These are phyloP conservation scores for Drosophila tristis DNA, from an alignment of 1,140 invertebrate species.

Conservation along the genomic window DNA sequence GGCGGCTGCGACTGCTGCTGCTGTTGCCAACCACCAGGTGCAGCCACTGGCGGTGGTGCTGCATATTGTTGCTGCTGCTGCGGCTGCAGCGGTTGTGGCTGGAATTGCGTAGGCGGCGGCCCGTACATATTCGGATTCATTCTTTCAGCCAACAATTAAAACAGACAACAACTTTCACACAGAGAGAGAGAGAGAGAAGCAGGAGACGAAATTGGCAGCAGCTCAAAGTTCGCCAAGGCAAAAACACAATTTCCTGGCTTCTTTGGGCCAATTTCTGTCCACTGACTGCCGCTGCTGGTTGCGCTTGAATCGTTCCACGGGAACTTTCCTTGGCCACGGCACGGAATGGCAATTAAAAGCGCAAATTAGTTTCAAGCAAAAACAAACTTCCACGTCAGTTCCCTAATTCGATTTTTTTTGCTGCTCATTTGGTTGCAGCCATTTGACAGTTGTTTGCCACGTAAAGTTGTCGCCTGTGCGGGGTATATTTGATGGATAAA, in stretches of 20 bases:
- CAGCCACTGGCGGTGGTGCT: constrained; percentile 43
- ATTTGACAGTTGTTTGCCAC: constrained; percentile 71
- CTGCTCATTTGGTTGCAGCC: constrained; percentile 50
- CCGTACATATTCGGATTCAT: constrained; percentile 78
- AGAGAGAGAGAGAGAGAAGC: constrained; percentile 22
- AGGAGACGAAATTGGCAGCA: constrained; percentile 29
- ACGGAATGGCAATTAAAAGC: constrained; percentile 50
- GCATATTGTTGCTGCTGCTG: constrained; percentile 62
- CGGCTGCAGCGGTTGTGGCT: constrained; percentile 40
- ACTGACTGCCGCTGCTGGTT: constrained; percentile 22
- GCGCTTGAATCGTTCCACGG: constrained; percentile 22
- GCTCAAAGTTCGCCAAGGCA: constrained; percentile 68
- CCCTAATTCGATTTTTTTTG: constrained; percentile 75
- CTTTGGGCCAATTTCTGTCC: constrained; percentile 33
- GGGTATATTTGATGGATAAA: constrained; percentile 1
- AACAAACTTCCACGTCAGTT: constrained; percentile 83
- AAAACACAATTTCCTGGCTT: constrained; percentile 32
- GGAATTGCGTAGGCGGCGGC: constrained; percentile 69
- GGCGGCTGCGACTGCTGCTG: constrained; percentile 40
- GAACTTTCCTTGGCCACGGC: constrained; percentile 30
- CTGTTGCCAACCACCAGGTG: constrained; percentile 67
- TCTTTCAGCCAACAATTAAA: constrained; percentile 9
- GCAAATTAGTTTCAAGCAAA: constrained; percentile 59
- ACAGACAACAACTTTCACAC: constrained; percentile 68
- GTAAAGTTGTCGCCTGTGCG: constrained; percentile 46